Base-by-base conservation (phyloP, 2,113 vertebrate genomes). In the Mesembrinibis cayennensis region DNA sequence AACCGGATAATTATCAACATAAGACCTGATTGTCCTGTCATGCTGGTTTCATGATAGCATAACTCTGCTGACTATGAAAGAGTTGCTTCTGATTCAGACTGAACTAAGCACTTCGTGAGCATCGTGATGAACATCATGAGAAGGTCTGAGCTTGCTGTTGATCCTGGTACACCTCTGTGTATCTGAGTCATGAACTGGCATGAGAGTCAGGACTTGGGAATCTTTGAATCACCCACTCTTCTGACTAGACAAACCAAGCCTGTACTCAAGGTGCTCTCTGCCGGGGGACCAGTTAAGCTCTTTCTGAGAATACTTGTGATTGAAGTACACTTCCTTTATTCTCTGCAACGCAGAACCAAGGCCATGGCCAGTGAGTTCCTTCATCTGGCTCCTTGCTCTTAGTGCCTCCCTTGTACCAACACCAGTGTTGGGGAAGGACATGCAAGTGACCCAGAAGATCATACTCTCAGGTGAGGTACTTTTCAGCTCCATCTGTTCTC, bases 81-180 rank as follows among this genome's bases (percentile, higher is more conserved):
- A 92, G 76, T 81, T 94, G 73, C 44, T 89, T 97, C 95, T 97
- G 95, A 97, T 95, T 97, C 97, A 95, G 83, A 79, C 91, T 56
- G 53, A 91, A 53, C 85, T 88, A 85, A 96, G 82, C 89, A 69
- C 70, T 80, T 87, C 1, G 22, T 80, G 66, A 92, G 71, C 70
- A 94, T 44, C 4, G 1, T 80, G 88, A 96, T 40, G 67, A 94
- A 63, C 63, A 76, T 23, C 91, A 82, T 52, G 87, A 91, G 92
- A 92, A 97, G 61, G 40, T 91, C 70, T 89, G 91, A 93, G 69
- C 56, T 84, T 92, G 65, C 59, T 85, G 83, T 52, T 65, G 91
- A 65, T 66, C 83, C 72, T 76, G 44, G 69, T 95, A 82, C 61
- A 95, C 63, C 47, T 89, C 69, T 69, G 27, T 67, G 69, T 42